Evolutionary conservation across 1,140 invertebrate species (phyloP), one percentile per base, ranked within the genome.

Genomic region (Macrocentrus cingulum): DNA sequence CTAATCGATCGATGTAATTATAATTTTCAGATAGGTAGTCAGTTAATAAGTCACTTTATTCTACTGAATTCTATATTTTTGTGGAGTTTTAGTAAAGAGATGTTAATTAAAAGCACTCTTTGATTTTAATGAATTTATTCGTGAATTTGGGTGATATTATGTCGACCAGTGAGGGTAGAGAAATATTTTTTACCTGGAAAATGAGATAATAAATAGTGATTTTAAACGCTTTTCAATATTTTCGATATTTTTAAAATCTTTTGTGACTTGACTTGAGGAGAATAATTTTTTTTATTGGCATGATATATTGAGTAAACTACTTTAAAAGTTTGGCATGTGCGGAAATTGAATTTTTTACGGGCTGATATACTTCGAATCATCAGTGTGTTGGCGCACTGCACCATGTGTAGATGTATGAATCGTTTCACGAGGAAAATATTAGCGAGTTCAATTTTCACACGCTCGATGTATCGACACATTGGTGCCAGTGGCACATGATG

Each of bases 331-430:
- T 13, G 23, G 25, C 19, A 15, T 7, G n/a, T 18, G 20, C 32
- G 52, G 52, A 55, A 55, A 55, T 56, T 56, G 54, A 37, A 48
- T 56, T 56, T 56, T 56, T 46, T 45, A 34, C 25, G 53, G 25
- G 11, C 23, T 42, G 36, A 16, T 34, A 18, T 5, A 32, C 23
- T 2, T 29, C 36, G 18, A 42, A 22, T 53, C 13, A 49, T 49
- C 19, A 20, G 19, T 7, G 11, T 13, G 36, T n/a, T 4, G 25
- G 9, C 9, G 9, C 9, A 29, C 9, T 46, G 13, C n/a, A n/a
- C n/a, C 29, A 25, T 48, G 13, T 48, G 8, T 48, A 11, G 45
- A 23, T 13, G 15, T 48, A 11, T 29, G 25, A 29, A 29, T 29
- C 9, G 25, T 5, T 9, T 9, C 25, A 29, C 25, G 4, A 4